A percentile compares a stretch with the other conserved stretches of the same genome.
Evolutionary conservation across 2,797 vertebrate species (phyloP).

Genomic region (Lepus oiostolus): DNA sequence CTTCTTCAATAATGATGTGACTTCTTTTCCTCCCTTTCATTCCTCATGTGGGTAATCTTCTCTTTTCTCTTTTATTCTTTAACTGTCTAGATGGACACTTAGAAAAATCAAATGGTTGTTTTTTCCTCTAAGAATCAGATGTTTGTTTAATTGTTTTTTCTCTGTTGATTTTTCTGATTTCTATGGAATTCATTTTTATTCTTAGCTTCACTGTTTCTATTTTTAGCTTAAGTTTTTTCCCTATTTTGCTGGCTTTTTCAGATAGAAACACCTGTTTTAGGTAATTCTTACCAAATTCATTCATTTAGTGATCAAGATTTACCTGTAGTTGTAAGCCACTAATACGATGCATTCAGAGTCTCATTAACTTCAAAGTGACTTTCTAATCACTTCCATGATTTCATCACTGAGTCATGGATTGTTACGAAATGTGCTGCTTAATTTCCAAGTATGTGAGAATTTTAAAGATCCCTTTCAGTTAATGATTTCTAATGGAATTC

Average conservation of each 20-base stretch:
- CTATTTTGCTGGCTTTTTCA: not conserved
- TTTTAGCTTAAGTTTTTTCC: not conserved
- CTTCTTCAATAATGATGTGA: not conserved
- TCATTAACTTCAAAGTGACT: not conserved
- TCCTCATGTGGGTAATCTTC: not conserved
- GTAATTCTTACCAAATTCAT: not conserved
- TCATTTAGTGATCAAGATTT: not conserved
- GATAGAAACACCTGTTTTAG: not conserved
- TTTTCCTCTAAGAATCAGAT: not conserved
- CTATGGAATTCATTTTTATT: not conserved
- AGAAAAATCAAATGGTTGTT: not conserved
- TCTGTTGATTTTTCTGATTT: not conserved
- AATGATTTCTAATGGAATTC: not conserved
- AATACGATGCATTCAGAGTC: not conserved
- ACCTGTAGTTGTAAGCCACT: not conserved
- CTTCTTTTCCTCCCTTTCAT: not conserved
- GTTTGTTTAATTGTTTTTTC: not conserved
- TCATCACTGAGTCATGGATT: not conserved
- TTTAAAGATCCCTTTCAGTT: not conserved
- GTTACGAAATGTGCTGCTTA: not conserved
- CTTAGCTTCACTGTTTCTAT: not conserved
- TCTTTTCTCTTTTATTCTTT: not conserved
- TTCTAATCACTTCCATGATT: conserved; percentile 2
- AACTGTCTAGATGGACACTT: not conserved
- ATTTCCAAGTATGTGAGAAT: not conserved